Evolutionary conservation across 2,888 invertebrate genomes (phyloP).

Genomic region (Encarsia formosa): DNA sequence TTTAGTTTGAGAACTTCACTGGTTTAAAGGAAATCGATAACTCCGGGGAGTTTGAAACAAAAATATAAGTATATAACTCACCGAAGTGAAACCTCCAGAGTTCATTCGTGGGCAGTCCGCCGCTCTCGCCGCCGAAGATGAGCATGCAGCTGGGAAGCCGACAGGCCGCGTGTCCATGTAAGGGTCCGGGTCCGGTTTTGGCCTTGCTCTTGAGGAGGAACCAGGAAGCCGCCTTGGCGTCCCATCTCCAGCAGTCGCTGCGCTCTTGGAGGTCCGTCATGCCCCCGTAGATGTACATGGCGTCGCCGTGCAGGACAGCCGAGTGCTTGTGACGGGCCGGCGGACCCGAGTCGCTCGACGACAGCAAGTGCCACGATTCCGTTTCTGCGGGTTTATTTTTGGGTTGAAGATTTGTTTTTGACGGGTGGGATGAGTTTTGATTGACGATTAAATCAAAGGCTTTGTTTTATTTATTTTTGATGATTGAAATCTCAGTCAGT

Average conservation of each 20-base stretch:
- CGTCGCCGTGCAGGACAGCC: slow-evolving; percentile 70
- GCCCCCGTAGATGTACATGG: slow-evolving; percentile 85
- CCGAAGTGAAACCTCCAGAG: slow-evolving; percentile 82
- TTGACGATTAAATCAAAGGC: too few relatives aligned
- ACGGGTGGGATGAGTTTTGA: too few relatives aligned
- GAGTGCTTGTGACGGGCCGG: slow-evolving; percentile 81
- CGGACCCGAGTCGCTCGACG: slow-evolving; percentile 54
- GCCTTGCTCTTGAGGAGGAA: slow-evolving; percentile 59
- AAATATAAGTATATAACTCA: too few relatives aligned
- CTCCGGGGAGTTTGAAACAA: too few relatives aligned
- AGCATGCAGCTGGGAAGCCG: slow-evolving; percentile 73
- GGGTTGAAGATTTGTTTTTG: too few relatives aligned
- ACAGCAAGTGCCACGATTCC: slow-evolving; percentile 73
- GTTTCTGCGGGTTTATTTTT: too few relatives aligned
- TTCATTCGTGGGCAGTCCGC: slow-evolving; percentile 68
- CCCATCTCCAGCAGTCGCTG: slow-evolving; percentile 76
- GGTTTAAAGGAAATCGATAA: too few relatives aligned
- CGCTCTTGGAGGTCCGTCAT: slow-evolving; percentile 79
- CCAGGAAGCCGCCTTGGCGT: slow-evolving; percentile 64
- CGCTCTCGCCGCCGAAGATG: slow-evolving; percentile 74
- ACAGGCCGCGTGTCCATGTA: slow-evolving; percentile 76
- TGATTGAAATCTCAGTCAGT: too few relatives aligned
- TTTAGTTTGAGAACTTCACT: too few relatives aligned
- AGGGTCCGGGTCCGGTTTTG: slow-evolving; percentile 62
- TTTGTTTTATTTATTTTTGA: too few relatives aligned